These are phyloP conservation scores for Helostoma temminkii DNA, from an alignment of 2,797 vertebrate species.

Conservation along the genomic window DNA sequence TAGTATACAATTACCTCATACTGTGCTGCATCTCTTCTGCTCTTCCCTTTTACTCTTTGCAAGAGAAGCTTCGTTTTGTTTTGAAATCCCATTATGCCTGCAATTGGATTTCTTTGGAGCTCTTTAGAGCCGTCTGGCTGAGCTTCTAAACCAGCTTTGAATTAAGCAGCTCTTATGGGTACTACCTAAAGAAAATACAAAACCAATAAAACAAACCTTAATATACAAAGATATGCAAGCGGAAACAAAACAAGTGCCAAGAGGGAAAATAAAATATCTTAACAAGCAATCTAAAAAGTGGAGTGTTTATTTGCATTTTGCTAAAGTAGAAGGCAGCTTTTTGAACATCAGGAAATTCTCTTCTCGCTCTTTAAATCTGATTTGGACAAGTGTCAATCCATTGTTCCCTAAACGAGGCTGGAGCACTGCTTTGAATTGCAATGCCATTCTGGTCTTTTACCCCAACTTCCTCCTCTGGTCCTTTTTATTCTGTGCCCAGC, in stretches of 20 bases:
- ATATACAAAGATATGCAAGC: conserved; percentile 19
- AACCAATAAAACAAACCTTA: conserved; percentile 68
- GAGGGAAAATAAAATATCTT: background rate
- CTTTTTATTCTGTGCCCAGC: conserved; percentile 54
- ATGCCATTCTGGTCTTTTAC: conserved; percentile 23
- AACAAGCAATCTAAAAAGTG: background rate
- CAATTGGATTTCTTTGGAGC: conserved; percentile 84
- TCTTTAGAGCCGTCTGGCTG: conserved; percentile 83
- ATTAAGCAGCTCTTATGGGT: conserved; percentile 80
- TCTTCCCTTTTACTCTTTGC: conserved; percentile 47
- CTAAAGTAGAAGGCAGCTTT: background rate
- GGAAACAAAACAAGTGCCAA: conserved; percentile 23
- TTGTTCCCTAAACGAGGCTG: conserved; percentile 33
- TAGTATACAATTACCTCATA: conserved; percentile 35
- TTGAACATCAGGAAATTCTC: conserved; percentile 6
- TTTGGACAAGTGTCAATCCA: conserved; percentile 50
- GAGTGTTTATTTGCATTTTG: background rate
- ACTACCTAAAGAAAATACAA: conserved; percentile 68
- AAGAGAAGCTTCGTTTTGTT: conserved; percentile 69
- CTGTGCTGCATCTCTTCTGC: conserved; percentile 28
- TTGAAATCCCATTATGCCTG: conserved; percentile 83
- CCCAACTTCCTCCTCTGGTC: conserved; percentile 17
- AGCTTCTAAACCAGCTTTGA: conserved; percentile 86
- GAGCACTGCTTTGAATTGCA: conserved; percentile 42
- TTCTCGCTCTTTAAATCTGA: conserved; percentile 36